A percentile compares a stretch with the other conserved stretches of the same genome.
Evolutionary conservation across 2,888 invertebrate species (phyloP).

Genomic region (Ormyrus pomaceus): DNA sequence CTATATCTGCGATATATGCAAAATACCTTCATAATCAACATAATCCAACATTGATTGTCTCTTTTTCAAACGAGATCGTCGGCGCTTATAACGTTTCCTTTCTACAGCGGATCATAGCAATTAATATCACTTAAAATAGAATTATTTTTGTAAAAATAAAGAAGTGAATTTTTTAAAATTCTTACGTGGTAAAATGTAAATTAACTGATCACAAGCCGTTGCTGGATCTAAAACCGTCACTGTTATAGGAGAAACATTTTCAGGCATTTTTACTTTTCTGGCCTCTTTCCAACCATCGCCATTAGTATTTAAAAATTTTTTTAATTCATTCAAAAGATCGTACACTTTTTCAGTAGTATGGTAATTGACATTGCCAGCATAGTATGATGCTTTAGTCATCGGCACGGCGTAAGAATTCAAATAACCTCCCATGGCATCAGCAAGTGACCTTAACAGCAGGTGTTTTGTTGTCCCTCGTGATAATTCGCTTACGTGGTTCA

Average conservation of each 20-base stretch:
- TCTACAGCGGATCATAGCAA: too few relatives aligned
- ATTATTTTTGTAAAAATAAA: background rate
- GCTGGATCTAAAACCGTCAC: background rate
- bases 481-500: constrained; percentile 66
- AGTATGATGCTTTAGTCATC: constrained; percentile 79
- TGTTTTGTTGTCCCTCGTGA: constrained; percentile 69
- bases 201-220: constrained; percentile 41
- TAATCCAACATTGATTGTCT: background rate
- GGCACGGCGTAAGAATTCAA: constrained; percentile 80
- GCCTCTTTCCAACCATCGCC: constrained; percentile 79
- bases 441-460: constrained; percentile 73
- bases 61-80: background rate
- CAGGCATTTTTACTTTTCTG: constrained; percentile 51
- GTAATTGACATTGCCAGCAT: constrained; percentile 80
- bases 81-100: too few relatives aligned
- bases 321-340: constrained; percentile 79
- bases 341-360: constrained; percentile 78
- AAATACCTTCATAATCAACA: too few relatives aligned
- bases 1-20: too few relatives aligned
- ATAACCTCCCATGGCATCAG: constrained; percentile 80
- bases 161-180: background rate
- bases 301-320: constrained; percentile 78
- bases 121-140: background rate
- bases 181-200: constrained; percentile 22
- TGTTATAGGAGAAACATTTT: constrained; percentile 35